phyloP scores from a whole-genome alignment of 2,113 vertebrate species.

The Datnioides undecimradiatus region DNA sequence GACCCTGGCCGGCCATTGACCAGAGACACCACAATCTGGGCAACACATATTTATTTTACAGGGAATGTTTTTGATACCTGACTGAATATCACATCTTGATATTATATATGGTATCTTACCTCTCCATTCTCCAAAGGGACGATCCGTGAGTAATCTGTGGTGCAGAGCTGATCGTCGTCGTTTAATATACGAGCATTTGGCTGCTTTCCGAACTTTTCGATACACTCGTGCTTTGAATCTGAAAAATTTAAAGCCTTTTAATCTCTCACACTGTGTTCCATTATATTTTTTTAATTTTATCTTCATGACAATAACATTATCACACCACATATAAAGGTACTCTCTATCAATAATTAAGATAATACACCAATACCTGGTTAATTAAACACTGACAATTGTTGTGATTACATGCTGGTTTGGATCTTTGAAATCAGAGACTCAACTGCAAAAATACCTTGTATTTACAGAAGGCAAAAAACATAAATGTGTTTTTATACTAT shows the following conservation, averaged over 20 bases:
- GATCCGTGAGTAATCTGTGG: constrained; percentile 91
- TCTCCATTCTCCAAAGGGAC: constrained; percentile 94
- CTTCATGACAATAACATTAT: not conserved
- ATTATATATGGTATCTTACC: constrained; percentile 75
- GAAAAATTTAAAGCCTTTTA: not conserved
- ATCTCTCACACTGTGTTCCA: not conserved
- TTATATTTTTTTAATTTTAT: not conserved
- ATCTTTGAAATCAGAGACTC: not conserved
- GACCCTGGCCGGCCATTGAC: constrained; percentile 91
- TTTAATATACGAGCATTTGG: constrained; percentile 80
- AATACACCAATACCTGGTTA: too few relatives aligned
- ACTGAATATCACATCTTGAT: not conserved
- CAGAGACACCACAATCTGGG: constrained; percentile 92
- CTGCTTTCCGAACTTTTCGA: constrained; percentile 87
- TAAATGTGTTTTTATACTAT: not conserved
- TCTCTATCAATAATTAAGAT: not conserved
- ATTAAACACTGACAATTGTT: not conserved
- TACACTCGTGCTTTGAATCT: constrained; percentile 91
- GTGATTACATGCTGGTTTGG: not conserved
- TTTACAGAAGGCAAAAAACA: not conserved
- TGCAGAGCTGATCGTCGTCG: constrained; percentile 90
- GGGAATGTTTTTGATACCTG: not conserved
- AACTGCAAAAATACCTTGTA: not conserved
- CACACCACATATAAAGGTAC: not conserved
- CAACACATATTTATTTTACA: constrained; percentile 1